Percentiles rank a stretch among this genome's conserved stretches.
Conservation (phyloP, 2,797 vertebrate genomes). For the Sternotherus odoratus region DNA sequence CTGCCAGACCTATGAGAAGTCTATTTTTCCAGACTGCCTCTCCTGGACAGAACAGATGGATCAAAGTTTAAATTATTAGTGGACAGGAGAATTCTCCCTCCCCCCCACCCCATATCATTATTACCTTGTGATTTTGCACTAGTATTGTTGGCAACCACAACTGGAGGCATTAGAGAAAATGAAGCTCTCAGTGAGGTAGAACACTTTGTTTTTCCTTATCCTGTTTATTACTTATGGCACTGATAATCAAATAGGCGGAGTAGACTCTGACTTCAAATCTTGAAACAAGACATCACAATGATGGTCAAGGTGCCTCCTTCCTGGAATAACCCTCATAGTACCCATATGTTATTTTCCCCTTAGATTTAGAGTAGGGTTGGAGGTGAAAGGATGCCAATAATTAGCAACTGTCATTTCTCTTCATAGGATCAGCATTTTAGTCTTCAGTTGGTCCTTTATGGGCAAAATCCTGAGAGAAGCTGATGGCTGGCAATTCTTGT, state of each 20-base stretch:
- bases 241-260: neutral
- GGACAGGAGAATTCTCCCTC: neutral
- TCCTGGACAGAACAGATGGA: neutral
- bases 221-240: neutral
- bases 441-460: neutral
- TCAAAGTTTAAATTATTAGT: neutral
- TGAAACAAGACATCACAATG: neutral
- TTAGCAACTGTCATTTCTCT: neutral
- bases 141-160: neutral
- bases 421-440: neutral
- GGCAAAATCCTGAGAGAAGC: neutral
- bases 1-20: neutral
- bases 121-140: neutral
- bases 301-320: neutral
- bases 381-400: neutral
- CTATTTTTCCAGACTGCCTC: neutral
- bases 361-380: neutral
- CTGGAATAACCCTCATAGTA: neutral
- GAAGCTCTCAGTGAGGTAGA: neutral
- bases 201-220: neutral
- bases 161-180: neutral
- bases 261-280: neutral
- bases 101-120: neutral
- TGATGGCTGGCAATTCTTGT: neutral
- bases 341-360: neutral